A percentile compares a stretch with the other conserved stretches of the same genome.
Evolutionary conservation across 2,113 vertebrate genomes (phyloP).

Genomic region (Scopus umbretta): DNA sequence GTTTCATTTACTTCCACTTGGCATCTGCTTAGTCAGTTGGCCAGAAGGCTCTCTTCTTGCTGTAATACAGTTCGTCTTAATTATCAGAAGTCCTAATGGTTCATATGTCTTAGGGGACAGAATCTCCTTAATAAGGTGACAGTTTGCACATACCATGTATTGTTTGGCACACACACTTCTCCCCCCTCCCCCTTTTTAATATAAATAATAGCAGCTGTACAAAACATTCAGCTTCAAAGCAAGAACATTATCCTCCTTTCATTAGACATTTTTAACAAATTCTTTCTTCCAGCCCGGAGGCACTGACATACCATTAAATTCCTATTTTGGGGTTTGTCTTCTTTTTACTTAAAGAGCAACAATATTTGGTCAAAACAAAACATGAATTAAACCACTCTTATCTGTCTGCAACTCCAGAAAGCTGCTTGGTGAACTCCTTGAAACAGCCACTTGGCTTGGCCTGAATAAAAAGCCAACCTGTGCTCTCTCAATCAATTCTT

Average conservation of each 20-base stretch:
- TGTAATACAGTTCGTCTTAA: slow-evolving; percentile 19
- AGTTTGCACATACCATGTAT: background rate
- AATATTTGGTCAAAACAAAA: background rate
- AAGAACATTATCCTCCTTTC: background rate
- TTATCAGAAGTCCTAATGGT: background rate
- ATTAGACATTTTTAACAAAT: background rate
- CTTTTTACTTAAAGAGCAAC: background rate
- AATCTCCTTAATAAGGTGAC: background rate
- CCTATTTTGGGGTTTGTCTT: background rate
- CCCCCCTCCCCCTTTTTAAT: background rate
- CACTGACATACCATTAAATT: background rate
- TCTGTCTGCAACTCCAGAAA: background rate
- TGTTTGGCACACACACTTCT: background rate
- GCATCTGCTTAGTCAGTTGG: slow-evolving; percentile 44
- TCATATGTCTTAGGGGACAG: background rate
- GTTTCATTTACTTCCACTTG: slow-evolving; percentile 15
- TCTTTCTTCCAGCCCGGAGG: background rate
- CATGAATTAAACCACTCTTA: background rate
- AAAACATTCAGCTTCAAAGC: background rate
- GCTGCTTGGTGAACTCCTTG: background rate
- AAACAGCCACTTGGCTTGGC: background rate
- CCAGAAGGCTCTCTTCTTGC: slow-evolving; percentile 5
- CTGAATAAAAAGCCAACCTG: background rate
- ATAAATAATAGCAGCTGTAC: background rate
- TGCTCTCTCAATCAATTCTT: background rate